Percentiles rank a stretch among this genome's conserved stretches.
These are phyloP conservation scores for Acholoe squamosa DNA, from an alignment of 2,888 invertebrate genomes.

Conservation along the genomic window DNA sequence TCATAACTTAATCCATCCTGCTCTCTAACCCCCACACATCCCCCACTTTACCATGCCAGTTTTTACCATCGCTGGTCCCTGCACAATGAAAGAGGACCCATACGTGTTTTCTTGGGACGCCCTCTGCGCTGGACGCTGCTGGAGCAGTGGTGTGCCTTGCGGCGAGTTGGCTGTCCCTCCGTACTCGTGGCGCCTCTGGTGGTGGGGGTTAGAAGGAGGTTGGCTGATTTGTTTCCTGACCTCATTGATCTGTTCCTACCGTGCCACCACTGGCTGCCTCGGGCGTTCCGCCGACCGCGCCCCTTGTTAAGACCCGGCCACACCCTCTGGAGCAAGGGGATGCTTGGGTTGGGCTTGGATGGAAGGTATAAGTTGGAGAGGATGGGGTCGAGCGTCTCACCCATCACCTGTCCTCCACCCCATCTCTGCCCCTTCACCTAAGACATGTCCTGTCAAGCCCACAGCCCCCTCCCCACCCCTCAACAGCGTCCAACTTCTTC, in stretches of 20 bases:
- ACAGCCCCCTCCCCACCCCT: background rate
- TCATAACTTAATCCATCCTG: no score
- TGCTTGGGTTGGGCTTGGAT: background rate
- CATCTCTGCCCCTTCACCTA: background rate
- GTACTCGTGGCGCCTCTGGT: background rate
- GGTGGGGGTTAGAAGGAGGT: background rate
- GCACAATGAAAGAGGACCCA: no score
- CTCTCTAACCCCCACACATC: no score
- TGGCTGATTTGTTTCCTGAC: constrained; percentile 33
- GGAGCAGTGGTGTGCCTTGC: background rate
- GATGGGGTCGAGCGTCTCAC: background rate
- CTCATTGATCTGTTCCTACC: constrained; percentile 30
- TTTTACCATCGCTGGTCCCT: no score
- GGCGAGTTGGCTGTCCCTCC: background rate
- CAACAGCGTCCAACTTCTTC: background rate
- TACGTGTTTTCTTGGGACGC: no score
- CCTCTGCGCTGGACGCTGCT: background rate
- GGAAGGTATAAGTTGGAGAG: background rate
- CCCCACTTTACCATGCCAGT: no score
- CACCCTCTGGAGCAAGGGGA: background rate
- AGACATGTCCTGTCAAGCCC: background rate
- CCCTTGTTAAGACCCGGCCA: background rate
- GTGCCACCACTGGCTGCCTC: background rate
- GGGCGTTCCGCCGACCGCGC: background rate
- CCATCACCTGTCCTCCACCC: background rate